Evolutionary conservation across 2,113 vertebrate genomes (phyloP).

Genomic region (Lathamus discolor): DNA sequence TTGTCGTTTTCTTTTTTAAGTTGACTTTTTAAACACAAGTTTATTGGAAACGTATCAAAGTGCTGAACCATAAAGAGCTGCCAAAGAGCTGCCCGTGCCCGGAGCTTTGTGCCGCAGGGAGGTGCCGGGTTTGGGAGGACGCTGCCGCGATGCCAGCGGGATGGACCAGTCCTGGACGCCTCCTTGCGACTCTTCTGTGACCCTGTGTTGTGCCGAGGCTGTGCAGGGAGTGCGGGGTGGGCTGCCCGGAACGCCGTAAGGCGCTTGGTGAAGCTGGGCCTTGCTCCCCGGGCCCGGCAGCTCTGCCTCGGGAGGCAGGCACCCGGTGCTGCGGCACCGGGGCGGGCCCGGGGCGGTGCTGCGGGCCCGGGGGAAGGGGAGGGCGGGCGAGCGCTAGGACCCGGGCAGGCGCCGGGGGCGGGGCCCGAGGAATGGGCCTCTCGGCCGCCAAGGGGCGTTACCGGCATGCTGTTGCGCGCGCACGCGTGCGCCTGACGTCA

Average conservation of each 20-base stretch:
- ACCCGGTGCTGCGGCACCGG: too few relatives aligned
- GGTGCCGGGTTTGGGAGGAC: not conserved
- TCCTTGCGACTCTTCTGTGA: not conserved
- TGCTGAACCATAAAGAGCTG: not conserved
- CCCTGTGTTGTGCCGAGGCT: rapidly evolving
- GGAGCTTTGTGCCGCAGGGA: not conserved
- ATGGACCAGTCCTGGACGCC: too few relatives aligned
- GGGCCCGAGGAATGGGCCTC: too few relatives aligned
- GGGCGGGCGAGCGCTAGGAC: too few relatives aligned
- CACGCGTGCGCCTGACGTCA: not conserved
- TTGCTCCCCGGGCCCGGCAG: not conserved
- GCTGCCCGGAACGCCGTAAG: not conserved
- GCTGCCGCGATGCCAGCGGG: not conserved
- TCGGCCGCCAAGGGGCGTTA: too few relatives aligned
- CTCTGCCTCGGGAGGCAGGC: not conserved
- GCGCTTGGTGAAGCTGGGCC: not conserved
- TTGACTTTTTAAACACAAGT: not conserved
- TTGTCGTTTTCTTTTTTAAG: not conserved
- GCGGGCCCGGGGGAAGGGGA: too few relatives aligned
- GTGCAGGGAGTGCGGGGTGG: rapidly evolving
- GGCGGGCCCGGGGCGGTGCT: too few relatives aligned
- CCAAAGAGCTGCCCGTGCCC: not conserved
- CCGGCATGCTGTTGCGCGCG: not conserved
- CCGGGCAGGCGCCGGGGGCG: not conserved
- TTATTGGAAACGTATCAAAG: not conserved